Evolutionary conservation across 1,140 invertebrate species (phyloP).

Genomic region (Drosophila lacertosa): DNA sequence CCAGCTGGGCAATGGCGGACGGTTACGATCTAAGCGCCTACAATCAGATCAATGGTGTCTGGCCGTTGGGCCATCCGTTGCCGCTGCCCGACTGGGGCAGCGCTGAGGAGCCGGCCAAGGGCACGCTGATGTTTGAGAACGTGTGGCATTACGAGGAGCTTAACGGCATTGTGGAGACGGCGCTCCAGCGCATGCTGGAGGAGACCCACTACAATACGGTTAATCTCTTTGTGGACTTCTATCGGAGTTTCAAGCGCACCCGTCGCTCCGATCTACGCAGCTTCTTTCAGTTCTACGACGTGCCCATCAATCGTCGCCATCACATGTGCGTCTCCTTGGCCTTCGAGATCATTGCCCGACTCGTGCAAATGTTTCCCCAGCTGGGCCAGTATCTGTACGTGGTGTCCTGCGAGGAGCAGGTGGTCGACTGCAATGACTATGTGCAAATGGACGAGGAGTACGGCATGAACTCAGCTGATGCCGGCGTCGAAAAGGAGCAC

Average conservation of each 20-base stretch:
- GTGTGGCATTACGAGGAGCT: slow-evolving; percentile 92
- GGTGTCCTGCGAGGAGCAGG: slow-evolving; percentile 94
- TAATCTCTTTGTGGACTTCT: slow-evolving; percentile 92
- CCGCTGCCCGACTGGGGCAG: slow-evolving; percentile 88
- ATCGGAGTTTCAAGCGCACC: slow-evolving; percentile 88
- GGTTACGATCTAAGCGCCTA: slow-evolving; percentile 83
- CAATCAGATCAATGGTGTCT: slow-evolving; percentile 85
- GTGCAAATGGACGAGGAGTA: slow-evolving; percentile 85
- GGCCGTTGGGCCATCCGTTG: slow-evolving; percentile 87
- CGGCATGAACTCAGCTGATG: slow-evolving; percentile 86
- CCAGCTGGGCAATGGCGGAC: slow-evolving; percentile 68
- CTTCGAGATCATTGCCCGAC: slow-evolving; percentile 89
- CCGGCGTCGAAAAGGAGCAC: slow-evolving; percentile 93
- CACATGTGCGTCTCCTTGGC: slow-evolving; percentile 95
- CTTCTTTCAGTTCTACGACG: slow-evolving; percentile 90
- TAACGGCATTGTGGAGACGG: slow-evolving; percentile 89
- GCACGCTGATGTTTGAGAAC: slow-evolving; percentile 84
- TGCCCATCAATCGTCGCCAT: slow-evolving; percentile 90
- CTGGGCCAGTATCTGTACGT: slow-evolving; percentile 88
- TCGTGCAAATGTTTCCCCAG: slow-evolving; percentile 87
- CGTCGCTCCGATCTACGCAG: slow-evolving; percentile 86
- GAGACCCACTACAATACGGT: slow-evolving; percentile 94
- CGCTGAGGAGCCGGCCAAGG: slow-evolving; percentile 66
- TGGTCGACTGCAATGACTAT: slow-evolving; percentile 88
- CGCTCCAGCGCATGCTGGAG: slow-evolving; percentile 90